Evolutionary conservation across 2,797 vertebrate genomes (phyloP), one percentile per base, ranked within the genome.

Genomic region (Myoxocephalus aenaeus): DNA sequence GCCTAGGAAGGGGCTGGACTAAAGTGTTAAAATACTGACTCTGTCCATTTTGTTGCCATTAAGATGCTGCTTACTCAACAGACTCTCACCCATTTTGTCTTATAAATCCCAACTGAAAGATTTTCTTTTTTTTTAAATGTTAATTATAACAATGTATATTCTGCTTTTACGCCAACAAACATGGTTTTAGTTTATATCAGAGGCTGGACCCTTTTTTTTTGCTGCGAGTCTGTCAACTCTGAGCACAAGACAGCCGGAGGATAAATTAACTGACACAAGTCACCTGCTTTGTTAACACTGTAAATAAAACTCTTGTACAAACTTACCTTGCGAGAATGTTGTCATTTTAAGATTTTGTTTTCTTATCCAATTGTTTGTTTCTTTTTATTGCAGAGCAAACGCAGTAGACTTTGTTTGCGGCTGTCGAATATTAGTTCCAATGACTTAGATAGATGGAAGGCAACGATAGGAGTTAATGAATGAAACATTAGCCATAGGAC

Each of bases 301-400:
- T 95, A 94, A 96, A 95, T 95, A 95, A 94, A 96, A 95, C 75
- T 81, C 81, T 89, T 92, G 90, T 92, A 92, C 81, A 92, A 92
- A 93, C 84, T 78, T 75, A 66, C 54, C 6, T 40, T 42, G 79
- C 18, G 29, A 74, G 36, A 79, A 75, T 64, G 32, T 70, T 77
- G 48, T 88, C 56, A 7, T 75, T 83, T 70, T 44, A 27, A 75
- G 64, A 40, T 34, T 74, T 0, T 36, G 13, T 84, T 84, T 81
- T 1, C 25, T 42, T 18, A 3, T 69, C 20, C 27, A 25, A 3
- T 36, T n/a, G 9, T 48, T 70, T n/a, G 5, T 22, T n/a, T 18
- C 0, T 61, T 36, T 8, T 32, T 18, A 12, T 50, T 57, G 34
- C 22, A 0, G 8, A 54, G 25, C 20, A 63, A 65, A 32, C 3